A percentile compares a stretch with the other conserved stretches of the same genome.
Evolutionary conservation across 1,140 invertebrate genomes (phyloP).

Genomic region (Eufriesea mexicana): DNA sequence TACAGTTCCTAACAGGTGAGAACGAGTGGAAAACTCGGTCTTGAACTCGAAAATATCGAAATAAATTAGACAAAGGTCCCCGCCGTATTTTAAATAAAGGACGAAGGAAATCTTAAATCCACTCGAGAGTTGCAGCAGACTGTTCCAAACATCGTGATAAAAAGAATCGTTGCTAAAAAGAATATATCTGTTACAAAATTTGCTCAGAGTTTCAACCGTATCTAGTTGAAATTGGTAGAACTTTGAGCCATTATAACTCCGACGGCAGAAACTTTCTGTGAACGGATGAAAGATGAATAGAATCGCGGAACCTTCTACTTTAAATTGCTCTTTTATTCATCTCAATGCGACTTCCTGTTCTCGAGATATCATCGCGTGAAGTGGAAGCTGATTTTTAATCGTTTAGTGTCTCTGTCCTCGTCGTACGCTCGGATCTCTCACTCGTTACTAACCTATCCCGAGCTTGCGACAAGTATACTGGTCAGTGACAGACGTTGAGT

Average conservation of each 20-base stretch:
- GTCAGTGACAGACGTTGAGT: not conserved
- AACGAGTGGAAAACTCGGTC: too few relatives aligned
- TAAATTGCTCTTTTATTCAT: not conserved
- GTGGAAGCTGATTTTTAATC: not conserved
- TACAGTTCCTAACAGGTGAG: too few relatives aligned
- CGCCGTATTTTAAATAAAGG: not conserved
- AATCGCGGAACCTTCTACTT: not conserved
- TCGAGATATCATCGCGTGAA: not conserved
- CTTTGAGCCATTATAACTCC: not conserved
- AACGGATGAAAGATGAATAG: rapidly evolving
- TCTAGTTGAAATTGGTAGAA: not conserved
- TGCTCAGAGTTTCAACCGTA: too few relatives aligned
- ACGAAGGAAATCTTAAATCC: not conserved
- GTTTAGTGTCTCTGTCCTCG: not conserved
- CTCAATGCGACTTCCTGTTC: not conserved
- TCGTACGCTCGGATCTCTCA: not conserved
- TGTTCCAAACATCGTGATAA: not conserved
- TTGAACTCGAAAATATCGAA: too few relatives aligned
- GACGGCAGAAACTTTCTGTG: not conserved
- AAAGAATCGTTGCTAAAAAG: not conserved
- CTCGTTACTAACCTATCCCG: not conserved
- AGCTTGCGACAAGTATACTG: not conserved
- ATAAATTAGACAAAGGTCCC: too few relatives aligned
- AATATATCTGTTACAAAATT: not conserved
- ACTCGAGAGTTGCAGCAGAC: not conserved